Conservation (phyloP, 2,113 vertebrate genomes). For the Sander vitreus region DNA sequence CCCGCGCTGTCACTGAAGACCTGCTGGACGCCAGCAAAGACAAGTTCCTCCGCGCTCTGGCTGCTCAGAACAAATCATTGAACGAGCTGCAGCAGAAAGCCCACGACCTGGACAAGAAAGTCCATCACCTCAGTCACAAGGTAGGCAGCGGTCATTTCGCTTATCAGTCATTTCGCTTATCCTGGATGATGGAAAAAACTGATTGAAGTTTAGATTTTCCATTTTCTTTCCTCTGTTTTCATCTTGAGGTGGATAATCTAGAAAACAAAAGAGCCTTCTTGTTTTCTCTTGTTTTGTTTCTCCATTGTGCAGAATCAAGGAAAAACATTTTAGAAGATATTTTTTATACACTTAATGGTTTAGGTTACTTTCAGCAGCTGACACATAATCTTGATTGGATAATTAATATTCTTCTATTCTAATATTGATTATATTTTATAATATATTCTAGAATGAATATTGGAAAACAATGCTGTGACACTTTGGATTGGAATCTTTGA, state of each 20-base stretch:
- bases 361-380: not conserved
- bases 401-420: too few species aligned
- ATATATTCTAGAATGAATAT: too few species aligned
- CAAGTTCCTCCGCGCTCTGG: slow-evolving; percentile 63
- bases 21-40: slow-evolving; percentile 68
- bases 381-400: not conserved
- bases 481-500: too few species aligned
- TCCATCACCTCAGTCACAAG: slow-evolving; percentile 73
- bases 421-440: too few species aligned
- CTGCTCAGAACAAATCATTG: slow-evolving; percentile 81
- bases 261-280: not conserved
- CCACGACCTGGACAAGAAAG: slow-evolving; percentile 68
- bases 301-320: not conserved
- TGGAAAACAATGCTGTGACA: too few species aligned
- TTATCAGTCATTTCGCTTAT: not conserved
- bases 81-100: slow-evolving; percentile 78
- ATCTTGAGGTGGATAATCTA: not conserved
- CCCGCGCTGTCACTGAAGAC: slow-evolving; percentile 20
- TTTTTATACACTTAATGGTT: not conserved
- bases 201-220: not conserved
- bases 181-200: not conserved
- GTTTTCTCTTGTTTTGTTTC: not conserved
- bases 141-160: slow-evolving; percentile 42
- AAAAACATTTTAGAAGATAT: not conserved
- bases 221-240: not conserved